Evolutionary conservation across 1,140 invertebrate genomes (phyloP), one percentile per base, ranked within the genome.

Genomic region (Drosophila auraria): DNA sequence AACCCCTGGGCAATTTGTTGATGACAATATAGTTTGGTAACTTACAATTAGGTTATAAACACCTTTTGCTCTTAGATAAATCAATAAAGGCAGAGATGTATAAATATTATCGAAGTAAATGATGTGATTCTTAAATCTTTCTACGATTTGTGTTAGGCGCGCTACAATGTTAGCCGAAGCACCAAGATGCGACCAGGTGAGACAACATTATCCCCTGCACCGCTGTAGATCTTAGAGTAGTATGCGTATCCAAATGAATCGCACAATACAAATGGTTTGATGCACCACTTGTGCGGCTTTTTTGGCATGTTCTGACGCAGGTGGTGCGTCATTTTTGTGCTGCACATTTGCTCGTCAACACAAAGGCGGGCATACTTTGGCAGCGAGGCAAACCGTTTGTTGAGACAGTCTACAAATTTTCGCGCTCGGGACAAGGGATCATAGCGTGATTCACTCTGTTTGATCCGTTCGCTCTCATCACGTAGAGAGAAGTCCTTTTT

Each of bases 261-360:
- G 17, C 49, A 53, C 44, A 65, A 58, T 7, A 59, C 45, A 62
- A 69, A 70, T 42, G 62, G 36, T 44, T 70, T 69, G 11, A 68
- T 75, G 9, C 23, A 12, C 47, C 44, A 47, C 38, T 40, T 40
- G 11, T 40, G 30, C 25, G 25, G 2, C 25, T 27, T 27, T 5
- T 27, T 27, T 27, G 25, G 25, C 25, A 27, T 27, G 6, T 6
- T 6, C 25, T 4, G 25, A 27, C 25, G 25, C 25, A 27, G 6
- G 25, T 27, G 5, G 25, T 27, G 25, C 25, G 5, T 27, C 25
- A 27, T 27, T 27, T 27, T 27, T 27, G 25, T 27, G 6, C 25
- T 27, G 25, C 25, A 27, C 5, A 27, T 27, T 27, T 27, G 25
- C 25, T 27, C 25, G 25, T 27, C 5, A 27, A 33, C 30, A 33